Evolutionary conservation across 2,113 vertebrate genomes (phyloP), one percentile per base, ranked within the genome.

Genomic region (Gymnarchus niloticus): DNA sequence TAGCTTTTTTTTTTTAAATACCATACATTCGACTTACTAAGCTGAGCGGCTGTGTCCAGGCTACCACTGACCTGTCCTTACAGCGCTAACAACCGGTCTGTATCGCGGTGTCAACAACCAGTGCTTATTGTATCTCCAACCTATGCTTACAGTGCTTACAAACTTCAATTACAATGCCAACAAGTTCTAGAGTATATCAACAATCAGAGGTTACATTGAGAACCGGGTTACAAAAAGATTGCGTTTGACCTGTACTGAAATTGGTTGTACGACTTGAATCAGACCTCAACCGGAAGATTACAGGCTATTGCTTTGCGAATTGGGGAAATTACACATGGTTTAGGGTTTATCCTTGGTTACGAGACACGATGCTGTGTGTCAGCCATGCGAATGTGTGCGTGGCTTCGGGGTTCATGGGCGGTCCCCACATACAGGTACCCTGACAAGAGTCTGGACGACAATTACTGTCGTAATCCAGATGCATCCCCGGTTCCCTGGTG

Each of bases 391-490:
- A 12, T 14, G 52, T 54, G 52, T 54, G 10, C n/a, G n/a, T 41
- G 33, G 8, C 17, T 73, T 19, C 83, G 76, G 21, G 37, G 46
- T 80, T 80, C 41, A 48, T 41, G 33, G 49, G 44, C 49, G 37
- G 19, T 37, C 37, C 4, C 56, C 6, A 5, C 9, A n/a, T 25
- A 1, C 88, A 99, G 98, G 90, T 99, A 99, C 88, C 96, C 96
- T 0, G 97, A 99, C 88, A 97, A 97, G 91, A 95, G 94, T 57
- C 90, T 99, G 84, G 96, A 97, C 1, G 96, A 99, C 91, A 99
- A 99, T 93, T 99, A 98, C 88, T 99, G 98, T 87, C 97, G 98
- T 81, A 99, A 99, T 85, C 98, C 98, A 0, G 98, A 99, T 17
- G 94, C 96, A 65, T 99, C 98, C 0, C 96, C 97, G 2, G 91